A percentile compares a stretch with the other conserved stretches of the same genome.
Conservation (phyloP, 1,140 invertebrate species). For the Cyclina sinensis region DNA sequence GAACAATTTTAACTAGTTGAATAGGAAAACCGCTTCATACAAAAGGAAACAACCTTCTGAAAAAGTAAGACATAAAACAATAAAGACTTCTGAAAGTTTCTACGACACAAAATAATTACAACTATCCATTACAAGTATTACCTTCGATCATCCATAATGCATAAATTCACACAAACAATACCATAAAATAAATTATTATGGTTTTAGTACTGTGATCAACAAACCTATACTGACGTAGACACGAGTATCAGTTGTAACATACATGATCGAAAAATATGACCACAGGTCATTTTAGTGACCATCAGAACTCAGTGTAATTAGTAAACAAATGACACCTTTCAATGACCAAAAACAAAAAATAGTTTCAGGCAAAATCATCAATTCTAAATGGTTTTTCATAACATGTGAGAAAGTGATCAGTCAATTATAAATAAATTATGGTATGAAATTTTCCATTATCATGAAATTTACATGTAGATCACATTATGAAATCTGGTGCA, state of each 20-base stretch:
- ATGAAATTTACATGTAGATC: not conserved
- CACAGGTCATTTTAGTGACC: not conserved
- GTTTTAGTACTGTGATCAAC: not conserved
- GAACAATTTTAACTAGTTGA: too few relatives aligned
- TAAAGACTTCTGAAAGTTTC: too few relatives aligned
- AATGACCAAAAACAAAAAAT: not conserved
- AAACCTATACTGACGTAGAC: not conserved
- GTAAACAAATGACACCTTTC: not conserved
- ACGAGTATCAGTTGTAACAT: not conserved
- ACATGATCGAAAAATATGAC: constrained; percentile 1
- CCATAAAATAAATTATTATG: constrained; percentile 14
- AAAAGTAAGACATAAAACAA: too few relatives aligned
- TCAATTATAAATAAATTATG: constrained; percentile 1
- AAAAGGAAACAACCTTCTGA: too few relatives aligned
- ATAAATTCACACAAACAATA: not conserved
- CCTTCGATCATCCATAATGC: too few relatives aligned
- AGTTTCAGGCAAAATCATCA: not conserved
- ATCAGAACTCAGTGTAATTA: not conserved
- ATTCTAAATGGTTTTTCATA: not conserved
- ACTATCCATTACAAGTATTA: too few relatives aligned
- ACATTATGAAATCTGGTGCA: not conserved
- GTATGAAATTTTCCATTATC: not conserved
- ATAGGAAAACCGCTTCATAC: too few relatives aligned
- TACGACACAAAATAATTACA: too few relatives aligned
- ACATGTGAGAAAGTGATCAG: not conserved